These are phyloP conservation scores for Formica selysi DNA, from an alignment of 1,140 invertebrate genomes.

Conservation along the genomic window DNA sequence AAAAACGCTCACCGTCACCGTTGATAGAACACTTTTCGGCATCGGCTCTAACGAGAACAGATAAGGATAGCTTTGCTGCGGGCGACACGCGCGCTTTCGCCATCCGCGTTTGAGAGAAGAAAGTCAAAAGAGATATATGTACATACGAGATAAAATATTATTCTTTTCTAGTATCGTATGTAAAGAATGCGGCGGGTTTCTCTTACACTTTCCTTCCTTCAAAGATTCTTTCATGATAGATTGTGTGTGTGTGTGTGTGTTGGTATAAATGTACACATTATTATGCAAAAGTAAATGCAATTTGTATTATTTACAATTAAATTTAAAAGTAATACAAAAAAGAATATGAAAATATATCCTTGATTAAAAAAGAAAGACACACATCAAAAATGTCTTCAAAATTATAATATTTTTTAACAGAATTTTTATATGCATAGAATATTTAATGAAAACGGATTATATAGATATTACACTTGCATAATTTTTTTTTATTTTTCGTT, in stretches of 20 bases:
- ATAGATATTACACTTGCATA: too few species aligned
- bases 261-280: not conserved
- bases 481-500: not conserved
- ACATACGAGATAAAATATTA: slow-evolving; percentile 33
- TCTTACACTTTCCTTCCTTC: not conserved
- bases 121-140: slow-evolving; percentile 8
- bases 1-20: slow-evolving; percentile 47
- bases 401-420: too few species aligned
- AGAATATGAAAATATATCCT: not conserved
- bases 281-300: not conserved
- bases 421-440: too few species aligned
- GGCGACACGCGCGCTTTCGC: slow-evolving; percentile 32
- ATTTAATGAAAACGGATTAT: too few species aligned
- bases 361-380: not conserved
- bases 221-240: not conserved
- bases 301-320: not conserved
- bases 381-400: too few species aligned
- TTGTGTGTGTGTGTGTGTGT: not conserved
- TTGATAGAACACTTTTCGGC: slow-evolving; percentile 60
- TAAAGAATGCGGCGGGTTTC: too few species aligned
- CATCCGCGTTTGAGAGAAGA: not conserved
- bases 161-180: slow-evolving; percentile 19
- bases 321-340: not conserved
- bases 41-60: slow-evolving; percentile 54
- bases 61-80: slow-evolving; percentile 52